These are phyloP conservation scores for Hydraecia micacea DNA, from an alignment of 2,888 invertebrate species.

Conservation along the genomic window DNA sequence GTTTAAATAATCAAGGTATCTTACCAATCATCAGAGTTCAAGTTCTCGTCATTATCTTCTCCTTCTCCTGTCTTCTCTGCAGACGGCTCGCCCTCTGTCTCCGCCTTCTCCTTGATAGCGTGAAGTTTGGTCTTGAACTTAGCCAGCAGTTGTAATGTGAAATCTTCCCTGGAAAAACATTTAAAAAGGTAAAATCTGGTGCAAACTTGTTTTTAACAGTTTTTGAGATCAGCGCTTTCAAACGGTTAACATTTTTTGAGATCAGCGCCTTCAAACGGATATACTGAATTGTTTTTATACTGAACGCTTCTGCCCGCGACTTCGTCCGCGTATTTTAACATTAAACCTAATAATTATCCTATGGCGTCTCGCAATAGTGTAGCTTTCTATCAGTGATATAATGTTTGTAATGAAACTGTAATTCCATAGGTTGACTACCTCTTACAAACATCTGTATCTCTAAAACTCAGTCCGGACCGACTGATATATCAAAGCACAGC, in stretches of 20 bases:
- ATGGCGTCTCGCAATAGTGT: too few species aligned
- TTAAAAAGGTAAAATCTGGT: not conserved
- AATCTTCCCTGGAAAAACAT: conserved; percentile 90
- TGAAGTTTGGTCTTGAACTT: conserved; percentile 96
- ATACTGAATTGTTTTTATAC: not conserved
- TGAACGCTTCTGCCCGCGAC: not conserved
- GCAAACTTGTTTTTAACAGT: not conserved
- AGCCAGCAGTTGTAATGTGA: conserved; percentile 94
- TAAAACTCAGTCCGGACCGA: too few species aligned
- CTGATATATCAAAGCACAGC: too few species aligned
- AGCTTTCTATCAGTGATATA: too few species aligned
- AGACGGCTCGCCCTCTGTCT: conserved; percentile 78
- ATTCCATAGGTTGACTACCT: too few species aligned
- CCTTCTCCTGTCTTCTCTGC: conserved; percentile 68
- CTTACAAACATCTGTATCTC: too few species aligned
- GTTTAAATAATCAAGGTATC: not conserved
- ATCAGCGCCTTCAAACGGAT: too few species aligned
- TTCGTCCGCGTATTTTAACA: not conserved
- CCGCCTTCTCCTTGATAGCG: conserved; percentile 91
- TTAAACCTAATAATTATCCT: too few species aligned
- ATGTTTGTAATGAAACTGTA: too few species aligned
- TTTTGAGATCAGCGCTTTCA: not conserved
- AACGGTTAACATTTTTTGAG: not conserved
- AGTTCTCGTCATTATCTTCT: conserved; percentile 77
- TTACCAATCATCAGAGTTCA: conserved; percentile 85